A percentile compares a stretch with the other conserved stretches of the same genome.
Evolutionary conservation across 30 jellyfish, hydroid and myxozoan species (phyloP).

Genomic region (Catostylus mosaicus): DNA sequence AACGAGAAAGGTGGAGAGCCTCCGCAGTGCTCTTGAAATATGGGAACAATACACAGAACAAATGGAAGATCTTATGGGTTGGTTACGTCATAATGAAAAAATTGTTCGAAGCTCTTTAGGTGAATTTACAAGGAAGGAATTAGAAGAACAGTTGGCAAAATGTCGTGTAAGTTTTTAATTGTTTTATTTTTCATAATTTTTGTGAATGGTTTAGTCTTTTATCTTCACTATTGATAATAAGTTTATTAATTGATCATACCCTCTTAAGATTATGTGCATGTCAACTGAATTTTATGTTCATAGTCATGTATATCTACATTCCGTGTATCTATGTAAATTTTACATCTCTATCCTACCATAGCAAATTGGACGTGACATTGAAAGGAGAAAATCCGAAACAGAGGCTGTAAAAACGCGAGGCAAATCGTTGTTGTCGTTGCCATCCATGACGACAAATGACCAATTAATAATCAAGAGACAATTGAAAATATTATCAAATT

Average conservation of each 20-base stretch:
- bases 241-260: too few species aligned
- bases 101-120: conserved; percentile 68
- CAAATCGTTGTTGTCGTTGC: conserved; percentile 21
- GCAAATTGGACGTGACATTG: conserved; percentile 56
- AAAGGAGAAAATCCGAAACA: conserved; percentile 29
- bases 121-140: conserved; percentile 40
- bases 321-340: too few species aligned
- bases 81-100: conserved; percentile 86
- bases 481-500: conserved; percentile 47
- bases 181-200: not conserved
- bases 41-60: conserved; percentile 96
- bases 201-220: too few species aligned
- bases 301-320: too few species aligned
- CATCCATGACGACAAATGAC: conserved; percentile 49
- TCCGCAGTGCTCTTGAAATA: conserved; percentile 57
- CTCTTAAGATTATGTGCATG: too few species aligned
- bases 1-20: conserved; percentile 11
- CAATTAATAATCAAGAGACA: conserved; percentile 50
- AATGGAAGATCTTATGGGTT: conserved; percentile 77
- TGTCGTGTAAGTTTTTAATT: conserved; percentile 70
- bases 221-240: too few species aligned
- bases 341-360: too few species aligned
- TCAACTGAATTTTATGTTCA: too few species aligned
- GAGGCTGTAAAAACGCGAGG: conserved; percentile 65
- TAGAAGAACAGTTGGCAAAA: conserved; percentile 50